phyloP scores from a whole-genome alignment of 2,797 vertebrate genomes.

The Simalia tracyae region DNA sequence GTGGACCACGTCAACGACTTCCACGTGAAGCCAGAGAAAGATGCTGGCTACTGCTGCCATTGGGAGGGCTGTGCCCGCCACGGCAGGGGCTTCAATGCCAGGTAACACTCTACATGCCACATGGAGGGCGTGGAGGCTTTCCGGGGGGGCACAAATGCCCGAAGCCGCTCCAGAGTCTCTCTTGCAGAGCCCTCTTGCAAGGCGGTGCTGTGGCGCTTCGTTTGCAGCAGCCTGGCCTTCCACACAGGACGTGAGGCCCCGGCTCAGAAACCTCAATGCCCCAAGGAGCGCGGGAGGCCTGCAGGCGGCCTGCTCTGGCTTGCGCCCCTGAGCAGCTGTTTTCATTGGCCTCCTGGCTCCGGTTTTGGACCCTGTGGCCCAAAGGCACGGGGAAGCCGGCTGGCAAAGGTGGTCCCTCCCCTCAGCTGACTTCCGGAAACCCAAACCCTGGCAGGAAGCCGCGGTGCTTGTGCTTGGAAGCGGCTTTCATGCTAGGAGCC shows the following conservation, averaged over 20 bases:
- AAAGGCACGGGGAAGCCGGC: too few relatives aligned
- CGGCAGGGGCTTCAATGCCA: slow-evolving; percentile 94
- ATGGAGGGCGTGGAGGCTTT: neutral
- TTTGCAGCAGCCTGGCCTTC: neutral
- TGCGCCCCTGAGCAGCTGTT: neutral
- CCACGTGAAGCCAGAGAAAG: slow-evolving; percentile 95
- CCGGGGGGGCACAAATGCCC: too few relatives aligned
- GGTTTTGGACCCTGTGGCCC: neutral
- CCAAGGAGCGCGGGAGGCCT: neutral
- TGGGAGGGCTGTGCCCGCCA: slow-evolving; percentile 97
- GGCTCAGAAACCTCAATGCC: neutral
- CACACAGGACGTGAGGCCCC: too few relatives aligned
- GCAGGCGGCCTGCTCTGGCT: neutral
- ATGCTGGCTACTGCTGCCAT: slow-evolving; percentile 95
- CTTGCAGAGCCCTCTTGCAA: too few relatives aligned
- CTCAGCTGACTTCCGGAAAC: neutral
- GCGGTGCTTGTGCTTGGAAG: fast-evolving
- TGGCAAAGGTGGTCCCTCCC: neutral
- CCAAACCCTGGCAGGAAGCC: neutral
- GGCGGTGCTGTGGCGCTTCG: fast-evolving
- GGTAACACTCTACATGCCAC: slow-evolving; percentile 70
- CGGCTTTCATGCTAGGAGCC: too few relatives aligned
- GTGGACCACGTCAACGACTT: slow-evolving; percentile 97
- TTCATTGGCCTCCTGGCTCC: neutral
- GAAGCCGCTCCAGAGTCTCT: too few relatives aligned